These are phyloP conservation scores for Suillia variegata DNA, from an alignment of 2,888 invertebrate genomes.

Conservation along the genomic window DNA sequence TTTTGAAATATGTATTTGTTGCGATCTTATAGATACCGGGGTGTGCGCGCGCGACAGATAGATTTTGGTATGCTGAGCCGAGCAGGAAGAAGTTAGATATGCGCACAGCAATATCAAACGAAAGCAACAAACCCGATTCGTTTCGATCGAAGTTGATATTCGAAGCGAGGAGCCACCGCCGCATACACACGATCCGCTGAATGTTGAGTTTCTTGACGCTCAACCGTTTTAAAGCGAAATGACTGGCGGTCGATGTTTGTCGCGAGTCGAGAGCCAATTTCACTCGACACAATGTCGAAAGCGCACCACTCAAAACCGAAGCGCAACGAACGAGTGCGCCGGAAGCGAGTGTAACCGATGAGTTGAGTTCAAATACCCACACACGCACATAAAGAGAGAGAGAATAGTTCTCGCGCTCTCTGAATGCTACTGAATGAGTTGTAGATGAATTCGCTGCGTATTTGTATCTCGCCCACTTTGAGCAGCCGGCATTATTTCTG, in stretches of 20 bases:
- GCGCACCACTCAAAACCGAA: neutral
- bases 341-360: neutral
- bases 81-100: no score
- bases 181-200: neutral
- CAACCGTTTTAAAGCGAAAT: conserved; percentile 53
- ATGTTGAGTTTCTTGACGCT: conserved; percentile 32
- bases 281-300: neutral
- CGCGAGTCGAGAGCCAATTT: conserved; percentile 24
- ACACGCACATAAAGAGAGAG: no score
- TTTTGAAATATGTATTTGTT: no score
- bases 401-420: no score
- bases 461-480: neutral
- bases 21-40: no score
- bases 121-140: no score
- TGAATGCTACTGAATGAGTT: no score
- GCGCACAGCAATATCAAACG: no score
- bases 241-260: conserved; percentile 38
- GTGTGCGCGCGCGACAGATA: no score
- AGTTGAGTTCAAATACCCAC: neutral
- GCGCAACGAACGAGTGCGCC: neutral
- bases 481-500: neutral
- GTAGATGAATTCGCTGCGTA: neutral
- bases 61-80: no score
- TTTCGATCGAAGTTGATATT: no score
- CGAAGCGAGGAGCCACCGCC: no score